Conservation (phyloP, 2,888 invertebrate species). For the Xylocampa areola region DNA sequence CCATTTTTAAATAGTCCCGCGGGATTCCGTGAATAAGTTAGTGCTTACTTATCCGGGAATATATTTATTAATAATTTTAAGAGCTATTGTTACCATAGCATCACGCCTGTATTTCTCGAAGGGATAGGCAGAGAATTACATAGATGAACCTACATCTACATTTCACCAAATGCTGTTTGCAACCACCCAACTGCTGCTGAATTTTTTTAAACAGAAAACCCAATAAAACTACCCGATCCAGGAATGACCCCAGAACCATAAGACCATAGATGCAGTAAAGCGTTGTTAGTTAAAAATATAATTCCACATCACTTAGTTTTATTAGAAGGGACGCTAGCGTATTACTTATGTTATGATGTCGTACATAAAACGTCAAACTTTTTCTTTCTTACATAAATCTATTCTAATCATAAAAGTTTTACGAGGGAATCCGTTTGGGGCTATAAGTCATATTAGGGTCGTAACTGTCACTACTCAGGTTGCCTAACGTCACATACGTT, state of each 20-base stretch:
- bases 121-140: no score
- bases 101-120: no score
- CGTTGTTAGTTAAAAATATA: no score
- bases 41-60: constrained; percentile 34
- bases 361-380: no score
- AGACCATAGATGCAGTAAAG: no score
- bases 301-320: background rate
- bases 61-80: constrained; percentile 31
- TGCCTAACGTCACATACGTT: constrained; percentile 21
- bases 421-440: constrained; percentile 40
- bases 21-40: constrained; percentile 45
- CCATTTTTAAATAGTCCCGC: constrained; percentile 47
- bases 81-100: no score
- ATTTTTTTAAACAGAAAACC: no score
- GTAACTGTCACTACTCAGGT: constrained; percentile 46
- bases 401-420: constrained; percentile 48
- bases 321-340: constrained; percentile 12
- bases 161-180: no score
- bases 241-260: no score
- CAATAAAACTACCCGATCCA: no score
- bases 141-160: no score
- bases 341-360: constrained; percentile 33
- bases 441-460: constrained; percentile 47
- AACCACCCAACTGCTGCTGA: no score
- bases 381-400: constrained; percentile 52